A percentile compares a stretch with the other conserved stretches of the same genome.
Conservation (phyloP, 2,797 vertebrate genomes). For the Monodelphis domestica region DNA sequence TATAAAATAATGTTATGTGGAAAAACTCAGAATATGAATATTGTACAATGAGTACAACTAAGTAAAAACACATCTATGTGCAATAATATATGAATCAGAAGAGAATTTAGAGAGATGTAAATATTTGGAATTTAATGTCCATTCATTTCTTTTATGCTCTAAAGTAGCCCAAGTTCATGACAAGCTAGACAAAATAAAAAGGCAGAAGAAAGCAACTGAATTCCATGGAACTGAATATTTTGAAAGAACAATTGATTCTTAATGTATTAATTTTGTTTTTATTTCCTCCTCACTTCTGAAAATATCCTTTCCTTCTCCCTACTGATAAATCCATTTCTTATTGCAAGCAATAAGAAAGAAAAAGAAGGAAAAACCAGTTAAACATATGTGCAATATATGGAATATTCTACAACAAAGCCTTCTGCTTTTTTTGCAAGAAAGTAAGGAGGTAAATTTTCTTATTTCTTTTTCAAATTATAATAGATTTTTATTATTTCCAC, state of each 20-base stretch:
- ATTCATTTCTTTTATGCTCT: neutral
- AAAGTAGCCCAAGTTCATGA: neutral
- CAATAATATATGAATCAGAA: neutral
- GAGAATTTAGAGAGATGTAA: neutral
- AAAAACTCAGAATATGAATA: neutral
- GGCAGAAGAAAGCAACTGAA: neutral
- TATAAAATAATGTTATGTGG: neutral
- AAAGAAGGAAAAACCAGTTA: neutral
- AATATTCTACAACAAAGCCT: neutral
- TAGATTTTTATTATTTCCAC: too few species aligned
- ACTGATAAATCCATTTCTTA: neutral
- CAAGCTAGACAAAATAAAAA: neutral
- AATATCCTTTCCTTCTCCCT: neutral
- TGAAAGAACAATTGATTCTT: slow-evolving; percentile 19
- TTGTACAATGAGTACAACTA: neutral
- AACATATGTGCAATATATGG: neutral
- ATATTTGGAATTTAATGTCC: neutral
- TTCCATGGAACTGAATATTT: neutral
- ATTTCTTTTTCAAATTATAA: too few species aligned
- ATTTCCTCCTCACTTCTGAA: neutral
- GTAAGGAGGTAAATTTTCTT: neutral
- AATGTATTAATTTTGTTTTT: neutral
- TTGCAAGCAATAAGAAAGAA: neutral
- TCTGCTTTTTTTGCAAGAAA: neutral
- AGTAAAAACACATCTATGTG: neutral